Evolutionary conservation across 2,797 vertebrate genomes (phyloP), one percentile per base, ranked within the genome.

Genomic region (Lophius americanus): DNA sequence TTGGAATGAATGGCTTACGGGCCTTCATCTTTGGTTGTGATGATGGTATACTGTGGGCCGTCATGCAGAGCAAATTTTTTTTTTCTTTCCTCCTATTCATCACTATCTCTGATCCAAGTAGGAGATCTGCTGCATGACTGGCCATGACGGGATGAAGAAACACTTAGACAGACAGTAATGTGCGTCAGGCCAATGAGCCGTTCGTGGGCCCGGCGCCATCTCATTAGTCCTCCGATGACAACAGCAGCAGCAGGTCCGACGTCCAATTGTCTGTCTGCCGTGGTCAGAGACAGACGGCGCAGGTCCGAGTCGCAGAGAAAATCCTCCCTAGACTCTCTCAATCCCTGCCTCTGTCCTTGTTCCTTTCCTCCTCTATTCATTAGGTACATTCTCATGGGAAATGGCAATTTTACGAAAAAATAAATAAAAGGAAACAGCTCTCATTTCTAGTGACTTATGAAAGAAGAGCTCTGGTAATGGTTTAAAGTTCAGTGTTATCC

Each of bases 221-320:
- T 90, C 88, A 91, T 92, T 91, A 90, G 86, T 89, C 87, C 88
- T 83, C 83, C 85, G 79, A 78, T 87, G 88, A 88, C 89, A 90
- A 79, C 7, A 5, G 82, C 62, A 85, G 70, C 76, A 70, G 74
- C 78, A 84, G 79, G 78, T 81, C 77, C 84, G 81, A 85, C 78
- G 57, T 73, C 58, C 80, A 75, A 85, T 88, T 89, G 88, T 91
- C 80, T 89, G 71, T 51, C 80, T 89, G 71, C 49, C 35, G 72
- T 65, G 73, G 73, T 61, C 68, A 78, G 75, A 78, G 69, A 61
- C 75, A 68, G 71, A 75, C 62, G 48, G 66, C 35, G 2, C 54
- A 35, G 77, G 73, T 81, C 81, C 64, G 77, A 76, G 60, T 69
- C 76, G 54, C 3, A 57, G 60, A 76, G 61, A 79, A 78, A 73